Evolutionary conservation across 2,113 vertebrate species (phyloP).

Genomic region (Spheniscus mendiculus): DNA sequence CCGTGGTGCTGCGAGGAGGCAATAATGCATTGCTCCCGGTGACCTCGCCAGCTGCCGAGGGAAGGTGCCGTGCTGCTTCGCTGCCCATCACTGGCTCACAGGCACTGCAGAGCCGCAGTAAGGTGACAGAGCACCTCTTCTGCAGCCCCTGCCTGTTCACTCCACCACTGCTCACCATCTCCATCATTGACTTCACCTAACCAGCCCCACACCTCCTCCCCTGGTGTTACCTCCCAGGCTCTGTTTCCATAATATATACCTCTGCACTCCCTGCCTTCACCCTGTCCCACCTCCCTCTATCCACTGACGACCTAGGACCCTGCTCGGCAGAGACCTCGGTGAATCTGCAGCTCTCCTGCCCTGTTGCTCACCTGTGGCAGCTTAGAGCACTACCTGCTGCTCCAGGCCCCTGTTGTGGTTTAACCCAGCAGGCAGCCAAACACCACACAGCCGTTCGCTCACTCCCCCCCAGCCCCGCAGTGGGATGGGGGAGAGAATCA

Average conservation of each 20-base stretch:
- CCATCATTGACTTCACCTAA: not conserved
- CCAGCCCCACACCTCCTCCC: not conserved
- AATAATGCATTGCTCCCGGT: not conserved
- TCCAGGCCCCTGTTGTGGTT: not conserved
- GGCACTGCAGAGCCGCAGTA: not conserved
- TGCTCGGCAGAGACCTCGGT: not conserved
- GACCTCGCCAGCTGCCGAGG: not conserved
- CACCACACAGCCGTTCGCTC: too few species aligned
- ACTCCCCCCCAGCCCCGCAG: too few species aligned
- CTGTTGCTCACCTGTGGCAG: not conserved
- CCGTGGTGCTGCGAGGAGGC: not conserved
- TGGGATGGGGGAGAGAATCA: too few species aligned
- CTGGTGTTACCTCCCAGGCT: not conserved
- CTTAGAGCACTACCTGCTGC: not conserved
- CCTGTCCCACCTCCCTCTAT: not conserved
- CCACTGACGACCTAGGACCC: not conserved
- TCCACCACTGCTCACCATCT: not conserved
- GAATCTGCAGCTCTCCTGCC: not conserved
- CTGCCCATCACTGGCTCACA: not conserved
- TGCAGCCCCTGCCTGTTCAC: rapidly evolving
- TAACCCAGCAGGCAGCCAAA: too few species aligned
- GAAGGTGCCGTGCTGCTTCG: not conserved
- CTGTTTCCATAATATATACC: not conserved
- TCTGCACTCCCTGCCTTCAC: not conserved
- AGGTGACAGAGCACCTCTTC: not conserved